Evolutionary conservation across 1,140 invertebrate genomes (phyloP).

Genomic region (Proctacanthus coquilletti): DNA sequence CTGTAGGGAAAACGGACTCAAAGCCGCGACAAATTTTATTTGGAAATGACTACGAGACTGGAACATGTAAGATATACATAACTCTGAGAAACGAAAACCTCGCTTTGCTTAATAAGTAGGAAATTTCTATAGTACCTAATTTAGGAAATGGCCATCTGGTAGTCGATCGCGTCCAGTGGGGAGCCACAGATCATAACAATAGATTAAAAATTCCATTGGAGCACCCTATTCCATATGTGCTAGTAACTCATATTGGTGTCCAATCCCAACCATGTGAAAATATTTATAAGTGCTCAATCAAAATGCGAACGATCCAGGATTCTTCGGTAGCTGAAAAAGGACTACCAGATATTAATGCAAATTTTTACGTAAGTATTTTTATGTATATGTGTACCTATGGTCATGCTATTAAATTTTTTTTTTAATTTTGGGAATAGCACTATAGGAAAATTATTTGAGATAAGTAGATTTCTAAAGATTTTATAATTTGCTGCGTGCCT

Average conservation of each 20-base stretch:
- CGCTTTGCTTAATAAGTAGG: not conserved
- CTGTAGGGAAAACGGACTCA: slow-evolving; percentile 6
- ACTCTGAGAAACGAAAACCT: not conserved
- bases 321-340: slow-evolving; percentile 18
- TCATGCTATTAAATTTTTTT: slow-evolving; percentile 12
- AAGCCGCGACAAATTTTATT: slow-evolving; percentile 15
- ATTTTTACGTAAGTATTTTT: slow-evolving; percentile 26
- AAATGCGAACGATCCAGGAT: slow-evolving; percentile 28
- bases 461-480: no score
- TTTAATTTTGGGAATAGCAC: no score
- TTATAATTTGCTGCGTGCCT: no score
- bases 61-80: slow-evolving; percentile 21
- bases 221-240: slow-evolving; percentile 26
- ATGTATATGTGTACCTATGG: not conserved
- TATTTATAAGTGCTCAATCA: slow-evolving; percentile 24
- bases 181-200: slow-evolving; percentile 24
- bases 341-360: slow-evolving; percentile 28
- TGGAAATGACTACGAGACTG: slow-evolving; percentile 21
- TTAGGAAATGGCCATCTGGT: slow-evolving; percentile 28
- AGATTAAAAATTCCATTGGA: slow-evolving; percentile 13
- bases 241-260: slow-evolving; percentile 32
- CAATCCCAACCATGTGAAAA: slow-evolving; percentile 15
- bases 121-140: slow-evolving; percentile 21
- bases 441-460: no score
- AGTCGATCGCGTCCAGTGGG: slow-evolving; percentile 33